phyloP scores from a whole-genome alignment of 2,888 invertebrate genomes.

The Baccha elongata region DNA sequence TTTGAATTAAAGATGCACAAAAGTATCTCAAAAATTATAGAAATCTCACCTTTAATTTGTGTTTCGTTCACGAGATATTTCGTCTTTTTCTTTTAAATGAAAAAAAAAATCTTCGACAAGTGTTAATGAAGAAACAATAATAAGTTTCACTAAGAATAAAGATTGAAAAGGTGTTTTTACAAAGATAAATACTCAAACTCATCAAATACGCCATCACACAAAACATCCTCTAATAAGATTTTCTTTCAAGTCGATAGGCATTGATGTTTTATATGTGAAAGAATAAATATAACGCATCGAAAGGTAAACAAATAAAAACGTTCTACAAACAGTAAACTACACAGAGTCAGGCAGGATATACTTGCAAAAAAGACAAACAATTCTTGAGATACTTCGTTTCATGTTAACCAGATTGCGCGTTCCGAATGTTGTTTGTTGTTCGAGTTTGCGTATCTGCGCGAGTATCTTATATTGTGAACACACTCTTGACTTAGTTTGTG shows the following conservation, averaged over 20 bases:
- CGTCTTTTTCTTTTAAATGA: neutral
- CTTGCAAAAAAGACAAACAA: conserved; percentile 27
- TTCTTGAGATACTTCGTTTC: conserved; percentile 47
- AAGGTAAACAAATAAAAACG: conserved; percentile 52
- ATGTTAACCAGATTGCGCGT: conserved; percentile 60
- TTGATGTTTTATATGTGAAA: conserved; percentile 51
- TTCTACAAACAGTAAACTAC: conserved; percentile 59
- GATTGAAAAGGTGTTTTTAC: conserved; percentile 34
- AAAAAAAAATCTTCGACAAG: neutral
- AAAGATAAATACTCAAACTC: conserved; percentile 37
- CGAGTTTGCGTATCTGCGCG: neutral
- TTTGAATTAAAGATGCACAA: conserved; percentile 34
- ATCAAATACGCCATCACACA: conserved; percentile 17
- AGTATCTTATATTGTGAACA: conserved; percentile 41
- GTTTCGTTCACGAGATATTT: neutral
- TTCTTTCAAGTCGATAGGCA: conserved; percentile 40
- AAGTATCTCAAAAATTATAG: neutral
- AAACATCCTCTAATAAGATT: neutral
- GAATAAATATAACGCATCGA: conserved; percentile 23
- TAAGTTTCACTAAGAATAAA: conserved; percentile 11
- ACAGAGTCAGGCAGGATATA: conserved; percentile 40
- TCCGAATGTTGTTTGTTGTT: conserved; percentile 31
- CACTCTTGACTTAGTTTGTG: conserved; percentile 25
- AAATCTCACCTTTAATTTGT: conserved; percentile 12
- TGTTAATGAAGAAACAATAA: conserved; percentile 14